These are phyloP conservation scores for Xiphorhynchus elegans DNA, from an alignment of 2,113 vertebrate species.

Conservation along the genomic window DNA sequence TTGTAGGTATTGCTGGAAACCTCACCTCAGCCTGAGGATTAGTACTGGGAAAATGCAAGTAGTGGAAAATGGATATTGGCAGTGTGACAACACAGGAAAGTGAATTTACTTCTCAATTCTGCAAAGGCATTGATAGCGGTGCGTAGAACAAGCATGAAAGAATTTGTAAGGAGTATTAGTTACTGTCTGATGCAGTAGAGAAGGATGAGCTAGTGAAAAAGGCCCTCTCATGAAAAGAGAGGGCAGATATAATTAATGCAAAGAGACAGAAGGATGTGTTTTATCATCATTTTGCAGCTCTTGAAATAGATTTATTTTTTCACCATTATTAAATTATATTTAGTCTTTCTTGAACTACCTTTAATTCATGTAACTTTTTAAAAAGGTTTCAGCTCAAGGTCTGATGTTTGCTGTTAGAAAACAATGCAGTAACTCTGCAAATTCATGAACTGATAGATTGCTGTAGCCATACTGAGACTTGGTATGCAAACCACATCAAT, in stretches of 20 bases:
- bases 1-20: background rate
- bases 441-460: background rate
- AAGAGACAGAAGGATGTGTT: background rate
- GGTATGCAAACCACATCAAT: background rate
- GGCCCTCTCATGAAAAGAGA: background rate
- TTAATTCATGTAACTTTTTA: background rate
- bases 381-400: background rate
- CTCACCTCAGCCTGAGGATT: background rate
- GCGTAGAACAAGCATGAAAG: background rate
- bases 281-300: background rate
- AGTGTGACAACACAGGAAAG: background rate
- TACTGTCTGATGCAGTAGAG: background rate
- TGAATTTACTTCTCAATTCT: background rate
- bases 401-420: background rate
- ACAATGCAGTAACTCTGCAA: background rate
- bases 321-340: background rate
- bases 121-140: background rate
- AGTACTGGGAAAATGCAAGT: background rate
- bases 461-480: background rate
- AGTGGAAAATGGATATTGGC: background rate
- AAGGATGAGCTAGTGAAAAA: background rate
- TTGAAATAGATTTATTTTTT: background rate
- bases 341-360: background rate
- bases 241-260: background rate
- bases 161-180: background rate